Base-by-base conservation (phyloP, 2,113 vertebrate species). In the Nipponia nippon region DNA sequence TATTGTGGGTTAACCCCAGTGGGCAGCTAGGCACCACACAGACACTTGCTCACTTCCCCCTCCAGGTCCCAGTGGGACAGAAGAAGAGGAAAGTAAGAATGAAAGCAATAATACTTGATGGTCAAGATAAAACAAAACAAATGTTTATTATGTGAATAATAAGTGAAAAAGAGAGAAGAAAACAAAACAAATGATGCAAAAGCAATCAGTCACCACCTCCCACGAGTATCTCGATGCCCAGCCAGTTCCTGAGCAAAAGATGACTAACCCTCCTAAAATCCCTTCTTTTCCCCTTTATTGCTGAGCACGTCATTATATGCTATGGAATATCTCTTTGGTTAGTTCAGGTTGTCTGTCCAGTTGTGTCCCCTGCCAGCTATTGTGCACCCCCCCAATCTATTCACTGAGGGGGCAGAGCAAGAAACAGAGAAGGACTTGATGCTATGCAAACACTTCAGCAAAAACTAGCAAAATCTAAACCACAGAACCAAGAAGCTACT, bases 341-440 rank as follows among this genome's bases (percentile, higher is more conserved):
- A 67, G 25, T 66, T 56, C 1, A 2, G 12, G 16, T 61, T 47
- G 29, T 55, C 32, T 1, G 1, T 34, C 27, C n/a, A 55, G 46
- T 27, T 75, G 32, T 38, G 13, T 52, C 12, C 22, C 17, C 32
- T 75, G 42, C 11, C 21, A 72, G 42, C 7, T 72, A n/a, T 21
- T 56, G 11, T 0, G 1, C 7, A 26, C 4, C 10, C 14, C 13
- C 0, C 2, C 9, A 3, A 3, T 75, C 49, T 59, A 19, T 66
- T 66, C 21, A 27, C 40, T 75, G 59, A 73, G 44, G 3, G 5
- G 21, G 21, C 9, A 46, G 42, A 50, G 13, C 32, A 11, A 52
- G 44, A 82, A 44, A 44, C 11, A 67, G n/a, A 59, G 42, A 36
- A 27, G 11, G 38, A 78, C 32, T 44, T 44, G 26, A 22, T 38